phyloP scores from a whole-genome alignment of 2,797 vertebrate genomes.

The Hydrolagus colliei region DNA sequence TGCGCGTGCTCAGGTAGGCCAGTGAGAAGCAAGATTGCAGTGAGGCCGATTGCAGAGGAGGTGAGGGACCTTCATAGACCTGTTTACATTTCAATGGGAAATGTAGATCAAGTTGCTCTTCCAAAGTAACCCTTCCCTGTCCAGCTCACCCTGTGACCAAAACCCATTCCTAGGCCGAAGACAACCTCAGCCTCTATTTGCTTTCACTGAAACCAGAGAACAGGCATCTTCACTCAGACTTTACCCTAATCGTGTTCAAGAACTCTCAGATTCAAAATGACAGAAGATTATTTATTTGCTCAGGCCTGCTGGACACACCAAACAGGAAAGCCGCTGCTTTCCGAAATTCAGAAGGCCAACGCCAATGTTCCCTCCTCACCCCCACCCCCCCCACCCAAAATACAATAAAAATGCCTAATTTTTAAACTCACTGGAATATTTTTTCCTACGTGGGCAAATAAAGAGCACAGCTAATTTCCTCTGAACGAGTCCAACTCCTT shows the following conservation, averaged over 20 bases:
- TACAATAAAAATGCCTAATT: neutral
- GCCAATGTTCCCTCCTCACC: too few species aligned
- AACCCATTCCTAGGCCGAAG: neutral
- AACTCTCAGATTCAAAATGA: neutral
- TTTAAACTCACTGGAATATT: neutral
- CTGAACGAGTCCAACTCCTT: neutral
- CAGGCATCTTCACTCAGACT: neutral
- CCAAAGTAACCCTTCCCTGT: neutral
- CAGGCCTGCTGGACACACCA: neutral
- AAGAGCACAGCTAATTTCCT: neutral
- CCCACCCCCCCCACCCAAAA: too few species aligned
- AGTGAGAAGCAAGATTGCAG: too few species aligned
- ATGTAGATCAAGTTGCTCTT: neutral
- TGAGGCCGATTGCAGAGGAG: too few species aligned
- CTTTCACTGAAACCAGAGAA: neutral
- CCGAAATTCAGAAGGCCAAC: too few species aligned
- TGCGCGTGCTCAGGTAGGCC: neutral
- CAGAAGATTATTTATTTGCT: conserved; percentile 15
- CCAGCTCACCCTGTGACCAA: neutral
- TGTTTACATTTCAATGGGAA: neutral
- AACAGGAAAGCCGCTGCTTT: too few species aligned
- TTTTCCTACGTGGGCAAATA: conserved; percentile 10
- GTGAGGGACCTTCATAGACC: neutral
- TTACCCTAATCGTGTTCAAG: neutral
- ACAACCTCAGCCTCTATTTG: neutral